Evolutionary conservation across 1,140 invertebrate genomes (phyloP), one percentile per base, ranked within the genome.

Genomic region (Meloidogyne exigua): DNA sequence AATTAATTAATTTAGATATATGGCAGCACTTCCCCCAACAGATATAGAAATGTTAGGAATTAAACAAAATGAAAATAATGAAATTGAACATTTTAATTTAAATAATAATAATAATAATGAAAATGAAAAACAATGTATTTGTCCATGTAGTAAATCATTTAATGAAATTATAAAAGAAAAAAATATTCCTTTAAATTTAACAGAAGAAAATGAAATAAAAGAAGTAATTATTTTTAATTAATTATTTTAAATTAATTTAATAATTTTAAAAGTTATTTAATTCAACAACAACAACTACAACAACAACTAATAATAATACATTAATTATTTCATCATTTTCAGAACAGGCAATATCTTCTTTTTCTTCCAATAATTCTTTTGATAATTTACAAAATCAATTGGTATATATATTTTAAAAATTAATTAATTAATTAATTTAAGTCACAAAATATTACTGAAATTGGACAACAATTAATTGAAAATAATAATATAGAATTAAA

Each of bases 1-100:
- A 76, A 26, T 25, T 39, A 23, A 25, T 39, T 67, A 13, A 18
- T 62, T 39, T 67, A 70, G 68, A 26, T 82, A 80, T 77, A 49
- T 83, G 80, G 49, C 82, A 1, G 82, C 82, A 25, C 68, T 83
- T 25, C 80, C 82, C 4, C 82, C 82, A n/a, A 80, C 73, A 1
- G 82, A 84, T 68, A 63, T 21, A n/a, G 77, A 81, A 68, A 18
- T 83, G 62, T 57, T 39, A 81, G 67, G 26, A 3, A 12, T 75
- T 66, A 39, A 44, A 57, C 49, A 57, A 21, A 57, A 57, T n/a
- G 18, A 57, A 49, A 49, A 18, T 18, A n/a, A n/a, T n/a, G n/a
- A n/a, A n/a, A n/a, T n/a, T 49, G 44, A 49, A n/a, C 15, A 49
- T 49, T 18, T 18, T 32, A 32, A 32, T 32, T 32, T 32, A 3